Evolutionary conservation across 92 coral and sea anemone genomes (phyloP).

Genomic region (Palythoa heliodiscus): DNA sequence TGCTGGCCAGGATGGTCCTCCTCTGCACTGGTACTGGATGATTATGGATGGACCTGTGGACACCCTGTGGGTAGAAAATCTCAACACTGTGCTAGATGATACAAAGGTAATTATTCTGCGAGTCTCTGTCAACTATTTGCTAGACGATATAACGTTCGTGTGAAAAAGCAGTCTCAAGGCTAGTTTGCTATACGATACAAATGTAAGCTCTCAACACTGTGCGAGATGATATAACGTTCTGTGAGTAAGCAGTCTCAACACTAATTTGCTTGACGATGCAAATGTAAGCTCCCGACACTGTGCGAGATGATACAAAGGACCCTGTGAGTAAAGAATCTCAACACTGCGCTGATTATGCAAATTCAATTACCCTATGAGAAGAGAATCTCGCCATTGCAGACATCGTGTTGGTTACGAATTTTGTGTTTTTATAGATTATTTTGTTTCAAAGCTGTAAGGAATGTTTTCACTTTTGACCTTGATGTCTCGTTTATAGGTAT

Average conservation of each 20-base stretch:
- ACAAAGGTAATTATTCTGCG: conserved; percentile 67
- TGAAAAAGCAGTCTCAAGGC: too few relatives aligned
- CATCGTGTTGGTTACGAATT: neutral
- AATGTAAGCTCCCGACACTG: conserved; percentile 59
- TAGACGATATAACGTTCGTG: neutral
- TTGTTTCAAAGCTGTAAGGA: neutral
- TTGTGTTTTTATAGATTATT: neutral
- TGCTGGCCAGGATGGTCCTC: conserved; percentile 50
- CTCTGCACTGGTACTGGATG: conserved; percentile 85
- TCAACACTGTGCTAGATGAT: conserved; percentile 93
- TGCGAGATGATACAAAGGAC: conserved; percentile 40
- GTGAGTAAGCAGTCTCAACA: neutral
- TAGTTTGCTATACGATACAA: too few relatives aligned
- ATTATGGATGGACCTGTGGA: conserved; percentile 98
- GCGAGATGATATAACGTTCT: conserved; percentile 58
- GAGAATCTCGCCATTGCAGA: neutral
- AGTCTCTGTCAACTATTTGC: neutral
- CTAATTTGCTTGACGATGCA: neutral
- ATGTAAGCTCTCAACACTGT: conserved; percentile 64
- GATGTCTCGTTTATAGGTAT: conserved; percentile 48
- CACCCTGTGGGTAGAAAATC: conserved; percentile 93
- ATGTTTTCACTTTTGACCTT: neutral
- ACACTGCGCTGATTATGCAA: conserved; percentile 89
- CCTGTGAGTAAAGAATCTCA: conserved; percentile 88
- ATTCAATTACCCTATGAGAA: conserved; percentile 45